Evolutionary conservation across 1,140 invertebrate species (phyloP).

Genomic region (Cherax quadricarinatus): DNA sequence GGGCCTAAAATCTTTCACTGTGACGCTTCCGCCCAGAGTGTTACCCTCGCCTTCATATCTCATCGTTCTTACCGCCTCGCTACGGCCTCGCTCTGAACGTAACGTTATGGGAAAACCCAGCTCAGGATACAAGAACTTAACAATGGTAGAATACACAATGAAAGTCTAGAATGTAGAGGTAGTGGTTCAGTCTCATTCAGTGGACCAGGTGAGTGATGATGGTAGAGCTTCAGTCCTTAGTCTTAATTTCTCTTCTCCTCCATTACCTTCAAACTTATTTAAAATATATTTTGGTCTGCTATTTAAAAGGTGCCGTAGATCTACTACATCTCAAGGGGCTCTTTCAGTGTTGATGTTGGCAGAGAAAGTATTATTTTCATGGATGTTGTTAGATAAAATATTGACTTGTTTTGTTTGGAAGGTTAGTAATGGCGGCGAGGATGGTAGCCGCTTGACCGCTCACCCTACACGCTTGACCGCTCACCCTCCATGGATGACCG

Average conservation of each 20-base stretch:
- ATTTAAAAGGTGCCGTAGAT: not conserved
- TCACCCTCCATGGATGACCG: conserved; percentile 35
- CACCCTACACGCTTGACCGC: conserved; percentile 29
- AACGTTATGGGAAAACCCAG: conserved; percentile 16
- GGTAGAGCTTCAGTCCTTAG: not conserved
- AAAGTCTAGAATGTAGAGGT: conserved; percentile 23
- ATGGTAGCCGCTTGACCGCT: conserved; percentile 42
- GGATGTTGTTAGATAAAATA: not conserved
- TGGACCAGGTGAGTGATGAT: not conserved
- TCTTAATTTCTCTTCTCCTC: not conserved
- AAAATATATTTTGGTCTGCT: not conserved
- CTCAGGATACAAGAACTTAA: conserved; percentile 13
- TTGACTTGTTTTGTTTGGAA: not conserved
- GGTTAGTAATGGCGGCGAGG: not conserved
- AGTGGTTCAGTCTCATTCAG: conserved; percentile 21
- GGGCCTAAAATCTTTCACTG: conserved; percentile 54
- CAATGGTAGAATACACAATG: conserved; percentile 46
- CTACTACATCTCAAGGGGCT: not conserved
- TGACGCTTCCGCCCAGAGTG: conserved; percentile 58
- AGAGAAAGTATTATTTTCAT: not conserved
- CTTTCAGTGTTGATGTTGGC: not conserved
- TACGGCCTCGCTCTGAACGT: not conserved
- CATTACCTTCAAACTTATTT: not conserved
- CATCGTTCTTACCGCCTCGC: not conserved
- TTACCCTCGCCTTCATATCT: conserved; percentile 6